Evolutionary conservation across 2,113 vertebrate species (phyloP).

Genomic region (Tychaedon coryphoeus): DNA sequence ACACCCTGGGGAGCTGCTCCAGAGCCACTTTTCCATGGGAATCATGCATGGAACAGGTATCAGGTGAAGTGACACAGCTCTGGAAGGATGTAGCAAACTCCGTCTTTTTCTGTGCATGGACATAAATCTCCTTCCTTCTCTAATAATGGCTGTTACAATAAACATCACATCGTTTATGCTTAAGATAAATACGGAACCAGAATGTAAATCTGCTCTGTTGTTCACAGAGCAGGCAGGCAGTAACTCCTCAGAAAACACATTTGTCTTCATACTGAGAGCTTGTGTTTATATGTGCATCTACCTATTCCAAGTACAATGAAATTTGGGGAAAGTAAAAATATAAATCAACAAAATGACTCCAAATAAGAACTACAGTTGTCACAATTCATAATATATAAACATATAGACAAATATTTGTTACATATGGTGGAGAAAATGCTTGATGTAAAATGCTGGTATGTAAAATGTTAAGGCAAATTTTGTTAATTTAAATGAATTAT

Average conservation of each 20-base stretch:
- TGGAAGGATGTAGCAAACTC: background rate
- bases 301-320: background rate
- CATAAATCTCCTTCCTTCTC: background rate
- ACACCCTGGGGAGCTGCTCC: background rate
- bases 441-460: background rate
- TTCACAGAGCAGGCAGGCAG: background rate
- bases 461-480: background rate
- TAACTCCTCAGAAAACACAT: background rate
- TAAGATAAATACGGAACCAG: background rate
- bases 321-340: background rate
- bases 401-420: background rate
- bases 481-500: background rate
- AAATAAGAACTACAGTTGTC: background rate
- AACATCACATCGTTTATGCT: background rate
- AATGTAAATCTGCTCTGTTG: background rate
- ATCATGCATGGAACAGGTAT: accelerated
- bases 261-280: background rate
- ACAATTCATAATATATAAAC: background rate
- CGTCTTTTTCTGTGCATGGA: background rate
- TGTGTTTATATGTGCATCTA: background rate
- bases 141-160: background rate
- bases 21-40: background rate
- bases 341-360: background rate
- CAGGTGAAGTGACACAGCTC: background rate
- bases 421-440: background rate